Conservation (phyloP, 2,113 vertebrate species). For the Patagioenas fasciata region DNA sequence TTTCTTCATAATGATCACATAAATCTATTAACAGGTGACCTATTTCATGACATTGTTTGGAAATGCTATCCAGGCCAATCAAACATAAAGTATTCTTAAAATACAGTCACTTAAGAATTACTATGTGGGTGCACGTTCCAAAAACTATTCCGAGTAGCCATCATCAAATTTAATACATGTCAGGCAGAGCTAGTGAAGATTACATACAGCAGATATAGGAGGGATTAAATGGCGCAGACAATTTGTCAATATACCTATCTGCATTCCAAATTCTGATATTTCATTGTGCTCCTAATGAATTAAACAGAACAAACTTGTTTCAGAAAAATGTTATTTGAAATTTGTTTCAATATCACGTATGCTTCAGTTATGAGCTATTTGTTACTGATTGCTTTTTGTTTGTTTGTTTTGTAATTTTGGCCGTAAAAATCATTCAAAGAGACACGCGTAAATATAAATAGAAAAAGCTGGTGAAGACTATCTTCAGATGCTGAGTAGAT, state of each 20-base stretch:
- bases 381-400: neutral
- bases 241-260: neutral
- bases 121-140: neutral
- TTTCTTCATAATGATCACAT: neutral
- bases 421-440: neutral
- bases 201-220: neutral
- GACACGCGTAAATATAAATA: neutral
- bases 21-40: neutral
- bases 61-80: neutral
- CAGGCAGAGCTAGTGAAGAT: neutral
- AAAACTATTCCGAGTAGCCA: neutral
- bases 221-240: neutral
- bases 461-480: neutral
- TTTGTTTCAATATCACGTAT: neutral
- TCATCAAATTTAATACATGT: neutral
- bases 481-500: neutral
- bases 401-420: neutral
- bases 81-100: neutral
- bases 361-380: neutral
- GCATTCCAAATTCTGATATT: neutral
- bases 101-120: neutral
- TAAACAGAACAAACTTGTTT: neutral
- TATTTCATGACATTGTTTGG: neutral
- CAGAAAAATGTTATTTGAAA: neutral
- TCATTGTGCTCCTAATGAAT: neutral